Evolutionary conservation across 1,140 invertebrate species (phyloP), one percentile per base, ranked within the genome.

Genomic region (Lethrus apterus): DNA sequence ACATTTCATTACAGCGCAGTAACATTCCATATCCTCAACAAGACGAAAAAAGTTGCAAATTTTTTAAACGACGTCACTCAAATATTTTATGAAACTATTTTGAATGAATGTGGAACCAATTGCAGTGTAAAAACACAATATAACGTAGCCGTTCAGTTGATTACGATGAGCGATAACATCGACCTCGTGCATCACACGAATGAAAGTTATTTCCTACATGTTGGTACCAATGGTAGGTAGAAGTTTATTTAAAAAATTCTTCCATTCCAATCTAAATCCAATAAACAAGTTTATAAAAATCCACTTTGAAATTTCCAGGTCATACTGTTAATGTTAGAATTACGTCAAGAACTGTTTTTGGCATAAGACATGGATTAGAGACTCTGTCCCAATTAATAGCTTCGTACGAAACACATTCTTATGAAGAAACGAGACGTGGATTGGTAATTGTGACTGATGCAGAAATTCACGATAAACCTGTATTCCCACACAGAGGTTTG

Each of bases 321-420:
- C 63, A 61, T 18, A 59, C 64, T 40, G 58, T 78, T 15, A 62
- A 53, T 10, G 76, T 84, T 2, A 66, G 75, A n/a, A 77, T 89
- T 8, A 61, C 62, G 4, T 78, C 80, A 0, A 56, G 59, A 8
- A 85, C 83, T 0, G 75, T 84, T n/a, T 89, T 76, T 58, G 86
- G 86, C 2, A 80, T 78, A 0, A 71, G 86, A 2, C 82, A 88
- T 57, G 84, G 69, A n/a, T 66, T 89, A 30, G 84, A 89, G 66
- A 86, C 85, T 2, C 64, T 89, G 9, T 74, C 74, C 2, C 85
- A 89, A 56, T 59, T 89, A 38, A 73, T 80, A 1, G 72, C 74
- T 0, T 63, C 72, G 9, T 53, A 58, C 47, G 18, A 23, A 32
- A 26, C 46, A 29, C 20, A 18, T 24, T 10, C n/a, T 5, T 7